These are phyloP conservation scores for Porites cylindrica DNA, from an alignment of 92 coral and sea anemone species.

Conservation along the genomic window DNA sequence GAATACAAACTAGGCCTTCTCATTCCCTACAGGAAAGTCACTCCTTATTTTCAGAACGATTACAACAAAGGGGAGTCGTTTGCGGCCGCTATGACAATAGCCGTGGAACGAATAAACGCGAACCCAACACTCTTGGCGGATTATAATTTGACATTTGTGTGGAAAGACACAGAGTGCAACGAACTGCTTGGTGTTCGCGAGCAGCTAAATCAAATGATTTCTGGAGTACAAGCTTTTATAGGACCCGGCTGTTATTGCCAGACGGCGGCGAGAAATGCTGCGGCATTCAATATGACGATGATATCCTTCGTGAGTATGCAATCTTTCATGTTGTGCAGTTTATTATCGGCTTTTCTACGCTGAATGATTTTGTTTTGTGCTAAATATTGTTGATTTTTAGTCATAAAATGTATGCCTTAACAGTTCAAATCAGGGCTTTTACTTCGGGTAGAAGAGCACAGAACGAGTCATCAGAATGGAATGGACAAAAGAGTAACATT, in stretches of 20 bases:
- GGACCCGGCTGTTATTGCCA: conserved; percentile 88
- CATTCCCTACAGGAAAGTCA: conserved; percentile 75
- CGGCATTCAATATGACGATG: conserved; percentile 78
- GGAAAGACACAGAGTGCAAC: conserved; percentile 83
- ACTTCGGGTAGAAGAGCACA: no score
- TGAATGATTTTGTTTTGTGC: conserved; percentile 15
- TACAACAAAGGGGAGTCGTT: conserved; percentile 70
- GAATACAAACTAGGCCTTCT: conserved; percentile 87
- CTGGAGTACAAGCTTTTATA: conserved; percentile 77
- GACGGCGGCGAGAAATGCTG: conserved; percentile 87
- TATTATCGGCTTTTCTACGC: background rate
- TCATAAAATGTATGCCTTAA: background rate
- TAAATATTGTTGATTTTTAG: background rate
- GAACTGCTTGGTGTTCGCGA: conserved; percentile 72
- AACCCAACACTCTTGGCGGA: conserved; percentile 81
- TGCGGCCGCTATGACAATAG: conserved; percentile 92
- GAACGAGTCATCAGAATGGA: no score
- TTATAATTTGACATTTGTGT: conserved; percentile 84
- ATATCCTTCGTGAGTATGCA: conserved; percentile 81
- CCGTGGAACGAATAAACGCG: conserved; percentile 84
- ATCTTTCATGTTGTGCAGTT: background rate
- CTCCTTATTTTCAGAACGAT: conserved; percentile 12
- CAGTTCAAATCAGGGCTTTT: background rate
- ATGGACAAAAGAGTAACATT: no score
- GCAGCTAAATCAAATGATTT: conserved; percentile 73